phyloP scores from a whole-genome alignment of 2,888 invertebrate genomes.

The Conchocele bisecta region DNA sequence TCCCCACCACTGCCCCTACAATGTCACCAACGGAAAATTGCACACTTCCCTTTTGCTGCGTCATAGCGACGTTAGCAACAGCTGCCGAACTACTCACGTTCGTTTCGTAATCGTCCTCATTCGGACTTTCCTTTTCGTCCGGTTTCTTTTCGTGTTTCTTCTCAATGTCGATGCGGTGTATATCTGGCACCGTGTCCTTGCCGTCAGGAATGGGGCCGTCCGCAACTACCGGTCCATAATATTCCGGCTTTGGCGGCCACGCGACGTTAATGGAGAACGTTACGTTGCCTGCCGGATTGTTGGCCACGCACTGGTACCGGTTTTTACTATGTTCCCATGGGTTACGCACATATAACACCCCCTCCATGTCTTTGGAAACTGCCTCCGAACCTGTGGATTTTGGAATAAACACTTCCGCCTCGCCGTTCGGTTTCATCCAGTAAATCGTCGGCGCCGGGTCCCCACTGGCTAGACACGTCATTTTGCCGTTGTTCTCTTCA shows the following conservation, averaged over 20 bases:
- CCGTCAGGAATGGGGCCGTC: too few relatives aligned
- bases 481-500: conserved; percentile 72
- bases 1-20: conserved; percentile 81
- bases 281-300: conserved; percentile 81
- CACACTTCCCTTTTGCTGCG: conserved; percentile 22
- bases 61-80: conserved; percentile 7
- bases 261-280: conserved; percentile 80
- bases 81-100: conserved; percentile 23
- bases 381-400: conserved; percentile 62
- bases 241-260: conserved; percentile 68
- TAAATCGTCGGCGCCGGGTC: conserved; percentile 80
- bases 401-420: conserved; percentile 69
- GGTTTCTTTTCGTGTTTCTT: conserved; percentile 13
- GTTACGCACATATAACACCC: conserved; percentile 73
- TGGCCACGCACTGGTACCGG: conserved; percentile 80
- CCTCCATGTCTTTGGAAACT: conserved; percentile 68
- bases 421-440: conserved; percentile 80
- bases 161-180: background rate
- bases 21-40: conserved; percentile 78
- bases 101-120: conserved; percentile 8
- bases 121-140: background rate
- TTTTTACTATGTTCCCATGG: conserved; percentile 68
- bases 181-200: conserved; percentile 29
- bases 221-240: too few relatives aligned
- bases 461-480: conserved; percentile 79